These are phyloP conservation scores for Asobara japonica DNA, from an alignment of 1,140 invertebrate species.

Conservation along the genomic window DNA sequence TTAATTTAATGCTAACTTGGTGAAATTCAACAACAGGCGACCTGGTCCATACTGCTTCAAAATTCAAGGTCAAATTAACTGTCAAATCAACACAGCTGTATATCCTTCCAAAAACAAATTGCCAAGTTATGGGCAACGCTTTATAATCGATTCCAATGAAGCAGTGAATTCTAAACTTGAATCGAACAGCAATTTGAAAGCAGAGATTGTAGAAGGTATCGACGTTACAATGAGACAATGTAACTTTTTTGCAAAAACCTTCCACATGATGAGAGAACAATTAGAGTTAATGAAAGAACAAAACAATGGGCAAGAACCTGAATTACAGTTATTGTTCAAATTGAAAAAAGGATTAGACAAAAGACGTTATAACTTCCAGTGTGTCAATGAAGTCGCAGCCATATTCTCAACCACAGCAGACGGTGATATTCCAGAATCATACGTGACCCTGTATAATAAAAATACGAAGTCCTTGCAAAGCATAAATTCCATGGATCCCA, in stretches of 20 bases:
- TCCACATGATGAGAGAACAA: no score
- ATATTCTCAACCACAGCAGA: conserved; percentile 29
- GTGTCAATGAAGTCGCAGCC: conserved; percentile 27
- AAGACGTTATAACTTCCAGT: conserved; percentile 21
- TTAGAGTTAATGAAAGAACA: no score
- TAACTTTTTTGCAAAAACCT: not conserved
- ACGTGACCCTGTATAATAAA: conserved; percentile 26
- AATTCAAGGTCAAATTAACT: no score
- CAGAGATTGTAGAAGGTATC: not conserved
- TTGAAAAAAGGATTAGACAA: conserved; percentile 24
- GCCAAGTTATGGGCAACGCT: conserved; percentile 18
- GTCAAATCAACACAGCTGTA: no score
- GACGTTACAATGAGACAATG: not conserved
- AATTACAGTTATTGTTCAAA: conserved; percentile 23
- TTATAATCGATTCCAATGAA: conserved; percentile 16
- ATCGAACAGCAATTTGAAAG: not conserved
- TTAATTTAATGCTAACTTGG: conserved; percentile 17
- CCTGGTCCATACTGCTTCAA: no score
- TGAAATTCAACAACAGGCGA: not conserved
- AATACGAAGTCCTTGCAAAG: conserved; percentile 17
- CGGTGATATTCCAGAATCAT: conserved; percentile 29
- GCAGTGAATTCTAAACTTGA: not conserved
- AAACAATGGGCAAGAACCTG: conserved; percentile 7
- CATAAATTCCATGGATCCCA: conserved; percentile 25
- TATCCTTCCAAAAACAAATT: not conserved